These are phyloP conservation scores for Smutsia gigantea DNA, from an alignment of 2,797 vertebrate genomes.

Conservation along the genomic window DNA sequence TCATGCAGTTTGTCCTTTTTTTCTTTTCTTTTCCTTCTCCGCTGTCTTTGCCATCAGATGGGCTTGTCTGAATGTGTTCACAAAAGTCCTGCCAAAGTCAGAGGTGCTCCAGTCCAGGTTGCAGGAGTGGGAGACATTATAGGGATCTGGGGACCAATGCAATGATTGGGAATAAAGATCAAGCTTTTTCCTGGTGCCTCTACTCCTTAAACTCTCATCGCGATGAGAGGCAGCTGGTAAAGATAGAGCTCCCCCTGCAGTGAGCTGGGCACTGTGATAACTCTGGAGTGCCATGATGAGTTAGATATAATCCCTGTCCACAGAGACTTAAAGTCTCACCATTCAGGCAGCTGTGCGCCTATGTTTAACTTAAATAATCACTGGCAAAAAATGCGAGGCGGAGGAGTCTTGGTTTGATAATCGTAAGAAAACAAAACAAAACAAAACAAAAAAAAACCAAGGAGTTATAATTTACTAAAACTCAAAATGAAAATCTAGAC, in stretches of 20 bases:
- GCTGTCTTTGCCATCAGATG: neutral
- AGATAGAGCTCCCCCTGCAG: neutral
- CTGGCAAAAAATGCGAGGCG: conserved; percentile 46
- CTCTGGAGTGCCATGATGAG: neutral
- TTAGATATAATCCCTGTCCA: conserved; percentile 26
- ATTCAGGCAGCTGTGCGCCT: neutral
- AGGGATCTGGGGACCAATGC: neutral
- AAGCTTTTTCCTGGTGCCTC: neutral
- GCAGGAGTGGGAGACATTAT: neutral
- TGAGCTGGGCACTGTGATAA: neutral
- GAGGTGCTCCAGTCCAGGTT: neutral
- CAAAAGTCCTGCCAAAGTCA: neutral
- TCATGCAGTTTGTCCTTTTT: neutral
- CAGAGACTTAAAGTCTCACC: neutral
- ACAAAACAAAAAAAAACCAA: conserved; percentile 23
- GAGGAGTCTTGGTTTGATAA: conserved; percentile 43
- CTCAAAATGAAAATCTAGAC: conserved; percentile 48
- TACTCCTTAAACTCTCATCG: neutral
- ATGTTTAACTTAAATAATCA: conserved; percentile 44
- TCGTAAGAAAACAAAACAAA: conserved; percentile 49
- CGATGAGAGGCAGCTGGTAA: neutral
- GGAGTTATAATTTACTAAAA: conserved; percentile 55
- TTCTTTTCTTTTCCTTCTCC: neutral
- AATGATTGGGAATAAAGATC: neutral
- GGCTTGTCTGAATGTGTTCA: neutral